Evolutionary conservation across 2,888 invertebrate genomes (phyloP).

Genomic region (Eilema depressum): DNA sequence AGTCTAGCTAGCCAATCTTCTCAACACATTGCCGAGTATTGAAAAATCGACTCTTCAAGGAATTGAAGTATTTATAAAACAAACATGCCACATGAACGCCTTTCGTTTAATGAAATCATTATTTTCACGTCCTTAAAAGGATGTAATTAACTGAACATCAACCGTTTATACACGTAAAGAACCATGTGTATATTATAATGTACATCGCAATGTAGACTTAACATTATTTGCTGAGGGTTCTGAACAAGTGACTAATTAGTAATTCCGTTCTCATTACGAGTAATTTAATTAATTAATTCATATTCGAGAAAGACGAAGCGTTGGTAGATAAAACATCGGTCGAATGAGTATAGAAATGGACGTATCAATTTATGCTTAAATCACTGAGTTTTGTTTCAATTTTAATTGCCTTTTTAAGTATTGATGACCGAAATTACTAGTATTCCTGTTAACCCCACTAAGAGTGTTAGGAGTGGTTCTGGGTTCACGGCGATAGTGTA

Average conservation of each 20-base stretch:
- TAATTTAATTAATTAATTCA: conserved; percentile 35
- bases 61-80: background rate
- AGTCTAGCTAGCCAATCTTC: no score
- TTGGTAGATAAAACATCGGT: background rate
- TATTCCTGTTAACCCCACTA: no score
- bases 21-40: no score
- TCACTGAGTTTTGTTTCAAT: background rate
- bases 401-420: no score
- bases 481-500: no score
- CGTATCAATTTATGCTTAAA: background rate
- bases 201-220: background rate
- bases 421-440: no score
- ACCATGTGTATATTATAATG: background rate
- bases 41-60: background rate
- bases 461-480: no score
- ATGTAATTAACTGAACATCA: conserved; percentile 7
- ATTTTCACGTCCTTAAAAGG: background rate
- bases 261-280: conserved; percentile 29
- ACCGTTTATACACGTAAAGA: background rate
- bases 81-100: background rate
- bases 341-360: background rate
- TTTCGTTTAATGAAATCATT: background rate
- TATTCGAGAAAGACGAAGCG: background rate
- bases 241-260: conserved; percentile 40
- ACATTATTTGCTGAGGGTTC: conserved; percentile 28